Evolutionary conservation across 2,797 vertebrate species (phyloP), one percentile per base, ranked within the genome.

Genomic region (Orientallactaga sibirica): DNA sequence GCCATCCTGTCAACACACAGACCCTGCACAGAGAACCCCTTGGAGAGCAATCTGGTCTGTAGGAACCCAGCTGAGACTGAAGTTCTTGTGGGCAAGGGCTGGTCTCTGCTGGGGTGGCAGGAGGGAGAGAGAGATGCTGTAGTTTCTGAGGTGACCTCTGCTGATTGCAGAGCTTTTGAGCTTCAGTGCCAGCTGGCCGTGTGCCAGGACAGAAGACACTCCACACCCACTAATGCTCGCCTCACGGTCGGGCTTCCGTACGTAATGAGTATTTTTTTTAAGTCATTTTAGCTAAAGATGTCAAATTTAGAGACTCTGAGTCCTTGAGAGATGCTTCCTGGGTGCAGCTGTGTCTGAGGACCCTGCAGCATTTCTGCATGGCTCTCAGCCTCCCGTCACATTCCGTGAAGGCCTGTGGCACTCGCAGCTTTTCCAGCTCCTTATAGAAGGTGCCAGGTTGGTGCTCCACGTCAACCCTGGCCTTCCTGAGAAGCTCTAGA

Each of bases 241-340:
- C 94, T 96, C 0, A 18, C 96, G 96, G 96, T 97, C 95, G 94
- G 94, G 95, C 87, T 97, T 93, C 83, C 24, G 10, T 95, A 78
- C 84, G 79, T 93, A 96, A 95, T 95, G 97, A 97, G 92, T 97
- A 92, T 96, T 97, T 96, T 37, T 37, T 37, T 97, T 74, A 94
- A 95, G 73, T 96, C 7, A 82, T 97, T 97, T 97, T 95, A 86
- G 97, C 88, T 95, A 91, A 97, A 93, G 93, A 90, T 86, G 95
- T 97, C 83, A 93, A 91, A 96, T 96, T 96, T 92, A 96, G 93
- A 94, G 90, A 92, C 73, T 48, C 64, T 67, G 27, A 95, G 29
- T 95, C 85, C n/a, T 25, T 96, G 85, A 93, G 82, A 87, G 90
- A 86, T 91, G 84, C 73, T 88, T 96, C 96, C 74, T 91, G 85